Conservation (phyloP, 2,888 invertebrate species). For the Anaspis maculata region DNA sequence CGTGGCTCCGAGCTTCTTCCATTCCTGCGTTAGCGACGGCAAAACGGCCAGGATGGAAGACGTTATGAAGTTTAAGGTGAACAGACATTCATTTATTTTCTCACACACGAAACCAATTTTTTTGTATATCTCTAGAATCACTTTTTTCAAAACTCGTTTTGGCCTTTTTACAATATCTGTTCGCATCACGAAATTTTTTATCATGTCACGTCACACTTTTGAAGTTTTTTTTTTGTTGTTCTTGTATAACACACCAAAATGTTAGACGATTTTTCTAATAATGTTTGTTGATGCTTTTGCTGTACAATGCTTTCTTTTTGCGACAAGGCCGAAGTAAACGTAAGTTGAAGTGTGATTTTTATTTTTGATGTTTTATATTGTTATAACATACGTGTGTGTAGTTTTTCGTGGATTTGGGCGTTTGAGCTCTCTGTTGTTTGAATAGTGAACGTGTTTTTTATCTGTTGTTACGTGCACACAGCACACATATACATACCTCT, state of each 20-base stretch:
- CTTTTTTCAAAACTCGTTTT: no score
- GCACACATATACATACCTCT: no score
- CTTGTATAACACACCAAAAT: conserved; percentile 2
- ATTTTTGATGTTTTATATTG: no score
- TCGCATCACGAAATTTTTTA: no score
- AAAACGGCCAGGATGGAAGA: conserved; percentile 95
- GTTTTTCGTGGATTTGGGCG: no score
- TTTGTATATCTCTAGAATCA: background rate
- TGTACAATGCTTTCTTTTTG: conserved; percentile 43
- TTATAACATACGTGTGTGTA: no score
- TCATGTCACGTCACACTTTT: no score
- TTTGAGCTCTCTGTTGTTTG: no score
- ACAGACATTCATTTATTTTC: background rate
- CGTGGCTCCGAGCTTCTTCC: conserved; percentile 93
- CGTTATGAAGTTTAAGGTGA: conserved; percentile 86
- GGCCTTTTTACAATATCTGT: no score
- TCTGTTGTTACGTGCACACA: no score
- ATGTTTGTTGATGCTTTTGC: conserved; percentile 30
- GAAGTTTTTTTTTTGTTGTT: background rate
- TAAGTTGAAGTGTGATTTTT: conserved; percentile 47
- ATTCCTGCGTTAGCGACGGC: conserved; percentile 90
- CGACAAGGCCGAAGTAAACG: conserved; percentile 65
- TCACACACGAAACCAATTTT: background rate
- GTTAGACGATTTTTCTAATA: no score
- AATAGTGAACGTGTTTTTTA: no score